These are phyloP conservation scores for Huso huso DNA, from an alignment of 2,797 vertebrate genomes.

Conservation along the genomic window DNA sequence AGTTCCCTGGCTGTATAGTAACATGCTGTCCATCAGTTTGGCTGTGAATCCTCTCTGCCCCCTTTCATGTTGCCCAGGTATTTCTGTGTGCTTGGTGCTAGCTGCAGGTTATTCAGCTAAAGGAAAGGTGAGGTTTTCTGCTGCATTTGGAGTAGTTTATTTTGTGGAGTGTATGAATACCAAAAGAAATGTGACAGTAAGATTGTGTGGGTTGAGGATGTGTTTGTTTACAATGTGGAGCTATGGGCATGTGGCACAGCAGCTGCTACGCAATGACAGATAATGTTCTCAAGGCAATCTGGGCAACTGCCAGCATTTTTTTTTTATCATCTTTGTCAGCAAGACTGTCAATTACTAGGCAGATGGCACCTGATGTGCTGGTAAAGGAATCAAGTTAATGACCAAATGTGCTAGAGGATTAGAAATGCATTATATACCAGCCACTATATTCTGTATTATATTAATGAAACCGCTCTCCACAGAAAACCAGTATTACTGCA, in stretches of 20 bases:
- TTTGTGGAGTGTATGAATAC: no score
- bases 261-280: conserved; percentile 47
- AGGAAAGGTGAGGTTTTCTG: no score
- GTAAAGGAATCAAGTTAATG: conserved; percentile 39
- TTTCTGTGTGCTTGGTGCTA: no score
- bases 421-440: conserved; percentile 29
- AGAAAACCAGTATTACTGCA: background rate
- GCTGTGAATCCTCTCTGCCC: no score
- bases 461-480: conserved; percentile 24
- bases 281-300: conserved; percentile 40
- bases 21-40: no score
- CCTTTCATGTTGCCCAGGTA: no score
- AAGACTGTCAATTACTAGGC: conserved; percentile 47
- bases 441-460: conserved; percentile 33
- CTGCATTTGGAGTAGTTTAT: no score
- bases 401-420: conserved; percentile 37
- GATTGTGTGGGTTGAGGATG: background rate
- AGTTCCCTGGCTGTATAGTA: no score
- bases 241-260: conserved; percentile 45
- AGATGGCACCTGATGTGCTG: conserved; percentile 48
- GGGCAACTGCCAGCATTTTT: conserved; percentile 44
- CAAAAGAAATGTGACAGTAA: no score
- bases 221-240: conserved; percentile 34
- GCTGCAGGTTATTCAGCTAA: no score
- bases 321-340: conserved; percentile 30